Evolutionary conservation across 2,113 vertebrate genomes (phyloP).

Genomic region (Xiphorhynchus elegans): DNA sequence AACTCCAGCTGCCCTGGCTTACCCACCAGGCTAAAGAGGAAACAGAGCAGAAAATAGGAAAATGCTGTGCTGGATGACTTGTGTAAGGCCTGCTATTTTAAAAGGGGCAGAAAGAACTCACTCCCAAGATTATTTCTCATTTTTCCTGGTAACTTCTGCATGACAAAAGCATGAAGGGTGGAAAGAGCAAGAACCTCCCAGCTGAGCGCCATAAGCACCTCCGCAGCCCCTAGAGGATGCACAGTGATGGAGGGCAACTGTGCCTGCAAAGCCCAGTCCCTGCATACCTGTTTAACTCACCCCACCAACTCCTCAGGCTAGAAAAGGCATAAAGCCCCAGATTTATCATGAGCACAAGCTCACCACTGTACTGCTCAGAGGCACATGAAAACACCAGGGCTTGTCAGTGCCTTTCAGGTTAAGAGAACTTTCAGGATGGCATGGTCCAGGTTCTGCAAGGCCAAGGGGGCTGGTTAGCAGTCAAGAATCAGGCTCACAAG

Average conservation of each 20-base stretch:
- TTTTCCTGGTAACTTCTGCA: neutral
- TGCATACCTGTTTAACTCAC: neutral
- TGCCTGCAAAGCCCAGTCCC: neutral
- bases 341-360: neutral
- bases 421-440: neutral
- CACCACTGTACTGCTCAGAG: neutral
- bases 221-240: neutral
- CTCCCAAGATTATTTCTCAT: neutral
- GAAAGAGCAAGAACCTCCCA: neutral
- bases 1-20: neutral
- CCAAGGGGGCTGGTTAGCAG: fast-evolving
- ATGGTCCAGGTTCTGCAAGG: neutral
- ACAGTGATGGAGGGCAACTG: neutral
- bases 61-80: neutral
- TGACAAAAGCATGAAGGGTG: neutral
- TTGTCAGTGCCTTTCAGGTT: neutral
- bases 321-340: neutral
- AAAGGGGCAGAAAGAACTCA: neutral
- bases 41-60: neutral
- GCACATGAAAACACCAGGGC: fast-evolving
- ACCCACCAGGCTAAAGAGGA: neutral
- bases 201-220: neutral
- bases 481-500: neutral
- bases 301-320: neutral
- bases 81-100: neutral